Conservation (phyloP, 2,797 vertebrate genomes). For the Naso thynnoides region DNA sequence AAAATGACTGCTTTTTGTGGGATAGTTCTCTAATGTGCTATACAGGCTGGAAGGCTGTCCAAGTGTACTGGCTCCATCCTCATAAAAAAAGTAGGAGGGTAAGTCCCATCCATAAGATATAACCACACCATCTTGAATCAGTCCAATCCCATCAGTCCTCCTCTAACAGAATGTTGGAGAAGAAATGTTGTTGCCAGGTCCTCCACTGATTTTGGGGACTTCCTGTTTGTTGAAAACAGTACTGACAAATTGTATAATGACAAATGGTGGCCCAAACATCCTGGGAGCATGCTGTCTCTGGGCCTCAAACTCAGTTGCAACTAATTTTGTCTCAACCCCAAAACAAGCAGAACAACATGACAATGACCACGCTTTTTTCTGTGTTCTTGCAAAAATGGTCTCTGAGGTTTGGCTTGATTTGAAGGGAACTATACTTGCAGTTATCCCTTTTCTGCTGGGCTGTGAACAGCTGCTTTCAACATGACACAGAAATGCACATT, state of each 20-base stretch:
- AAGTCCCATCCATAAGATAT: slow-evolving; percentile 75
- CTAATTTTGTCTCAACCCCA: slow-evolving; percentile 80
- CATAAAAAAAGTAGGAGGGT: slow-evolving; percentile 57
- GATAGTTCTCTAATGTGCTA: slow-evolving; percentile 68
- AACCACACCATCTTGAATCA: slow-evolving; percentile 82
- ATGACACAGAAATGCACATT: slow-evolving; percentile 42
- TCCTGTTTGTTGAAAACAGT: slow-evolving; percentile 82
- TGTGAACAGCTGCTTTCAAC: slow-evolving; percentile 43
- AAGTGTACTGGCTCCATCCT: slow-evolving; percentile 67
- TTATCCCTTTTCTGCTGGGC: slow-evolving; percentile 62
- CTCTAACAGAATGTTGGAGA: slow-evolving; percentile 58
- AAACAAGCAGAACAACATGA: slow-evolving; percentile 81
- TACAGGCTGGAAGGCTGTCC: slow-evolving; percentile 67
- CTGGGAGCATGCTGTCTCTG: slow-evolving; percentile 71
- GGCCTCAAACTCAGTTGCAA: slow-evolving; percentile 81
- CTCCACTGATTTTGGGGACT: slow-evolving; percentile 73
- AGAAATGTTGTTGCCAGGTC: slow-evolving; percentile 67
- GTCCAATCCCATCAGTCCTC: slow-evolving; percentile 80
- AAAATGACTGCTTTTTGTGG: slow-evolving; percentile 78
- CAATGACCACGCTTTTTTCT: slow-evolving; percentile 79
- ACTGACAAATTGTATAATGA: slow-evolving; percentile 87
- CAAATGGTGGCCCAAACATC: slow-evolving; percentile 76
- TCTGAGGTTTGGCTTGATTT: slow-evolving; percentile 74
- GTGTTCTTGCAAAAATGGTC: slow-evolving; percentile 67
- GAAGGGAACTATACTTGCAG: slow-evolving; percentile 58